phyloP scores from a whole-genome alignment of 2,888 invertebrate genomes.

The Volucella zonaria region DNA sequence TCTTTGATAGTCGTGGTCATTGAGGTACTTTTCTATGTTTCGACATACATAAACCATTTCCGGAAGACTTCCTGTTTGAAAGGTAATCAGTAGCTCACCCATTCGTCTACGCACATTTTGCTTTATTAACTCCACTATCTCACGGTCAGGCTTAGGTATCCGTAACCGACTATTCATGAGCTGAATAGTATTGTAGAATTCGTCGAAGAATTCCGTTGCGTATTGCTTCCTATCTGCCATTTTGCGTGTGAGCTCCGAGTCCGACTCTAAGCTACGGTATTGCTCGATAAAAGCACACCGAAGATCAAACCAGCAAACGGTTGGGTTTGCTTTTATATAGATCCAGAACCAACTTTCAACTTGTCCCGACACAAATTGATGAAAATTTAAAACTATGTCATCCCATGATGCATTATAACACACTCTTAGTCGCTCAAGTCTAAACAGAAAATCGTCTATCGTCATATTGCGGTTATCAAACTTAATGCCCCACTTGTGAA shows the following conservation, averaged over 20 bases:
- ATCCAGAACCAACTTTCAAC: not conserved
- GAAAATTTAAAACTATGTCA: not conserved
- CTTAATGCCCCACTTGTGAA: not conserved
- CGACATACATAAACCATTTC: constrained; percentile 18
- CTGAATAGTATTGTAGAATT: constrained; percentile 10
- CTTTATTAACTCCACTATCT: constrained; percentile 1
- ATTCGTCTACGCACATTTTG: not conserved
- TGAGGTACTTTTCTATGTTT: constrained; percentile 4
- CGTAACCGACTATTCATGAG: not conserved
- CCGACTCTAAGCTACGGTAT: constrained; percentile 11
- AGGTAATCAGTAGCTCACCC: constrained; percentile 1
- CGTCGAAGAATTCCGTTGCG: constrained; percentile 3
- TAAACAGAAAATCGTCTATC: too few relatives aligned
- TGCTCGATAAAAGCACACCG: constrained; percentile 6
- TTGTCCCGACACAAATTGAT: not conserved
- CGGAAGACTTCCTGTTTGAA: not conserved
- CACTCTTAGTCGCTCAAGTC: too few relatives aligned
- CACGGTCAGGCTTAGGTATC: not conserved
- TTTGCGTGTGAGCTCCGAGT: constrained; percentile 15
- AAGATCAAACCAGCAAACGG: too few relatives aligned
- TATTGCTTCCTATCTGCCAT: constrained; percentile 1
- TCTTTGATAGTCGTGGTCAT: not conserved
- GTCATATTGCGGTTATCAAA: too few relatives aligned
- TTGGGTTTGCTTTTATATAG: not conserved
- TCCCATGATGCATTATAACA: too few relatives aligned